A percentile compares a stretch with the other conserved stretches of the same genome.
These are phyloP conservation scores for Microctonus aethiopoides DNA, from an alignment of 2,888 invertebrate species.

Conservation along the genomic window DNA sequence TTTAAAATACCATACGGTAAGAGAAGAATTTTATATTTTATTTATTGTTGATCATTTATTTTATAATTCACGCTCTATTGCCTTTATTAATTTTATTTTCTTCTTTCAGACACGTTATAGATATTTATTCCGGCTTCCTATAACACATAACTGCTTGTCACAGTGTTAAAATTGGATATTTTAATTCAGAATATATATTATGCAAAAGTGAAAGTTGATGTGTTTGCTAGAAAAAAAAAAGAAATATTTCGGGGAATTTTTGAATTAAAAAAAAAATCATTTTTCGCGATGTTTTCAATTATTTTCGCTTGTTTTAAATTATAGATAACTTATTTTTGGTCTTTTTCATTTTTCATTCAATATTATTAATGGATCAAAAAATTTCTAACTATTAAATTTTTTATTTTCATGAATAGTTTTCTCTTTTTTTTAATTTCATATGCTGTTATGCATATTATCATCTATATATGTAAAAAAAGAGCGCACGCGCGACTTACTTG, in stretches of 20 bases:
- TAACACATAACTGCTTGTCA: too few species aligned
- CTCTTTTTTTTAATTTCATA: conserved; percentile 31
- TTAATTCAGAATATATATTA: not conserved
- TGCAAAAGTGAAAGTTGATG: not conserved
- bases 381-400: too few species aligned
- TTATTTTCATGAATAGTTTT: not conserved
- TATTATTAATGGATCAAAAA: too few species aligned
- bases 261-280: too few species aligned
- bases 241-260: too few species aligned
- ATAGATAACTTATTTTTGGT: too few species aligned
- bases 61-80: not conserved
- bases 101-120: too few species aligned
- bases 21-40: not conserved
- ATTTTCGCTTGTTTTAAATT: too few species aligned
- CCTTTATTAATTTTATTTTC: not conserved
- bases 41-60: not conserved
- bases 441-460: not conserved
- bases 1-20: not conserved
- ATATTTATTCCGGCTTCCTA: too few species aligned
- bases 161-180: not conserved
- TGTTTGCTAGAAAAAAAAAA: too few species aligned
- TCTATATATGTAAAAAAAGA: conserved; percentile 10
- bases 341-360: too few species aligned
- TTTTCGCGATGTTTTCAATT: too few species aligned
- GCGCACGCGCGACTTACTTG: conserved; percentile 44